phyloP scores from a whole-genome alignment of 2,113 vertebrate genomes.

The Podocnemis expansa region DNA sequence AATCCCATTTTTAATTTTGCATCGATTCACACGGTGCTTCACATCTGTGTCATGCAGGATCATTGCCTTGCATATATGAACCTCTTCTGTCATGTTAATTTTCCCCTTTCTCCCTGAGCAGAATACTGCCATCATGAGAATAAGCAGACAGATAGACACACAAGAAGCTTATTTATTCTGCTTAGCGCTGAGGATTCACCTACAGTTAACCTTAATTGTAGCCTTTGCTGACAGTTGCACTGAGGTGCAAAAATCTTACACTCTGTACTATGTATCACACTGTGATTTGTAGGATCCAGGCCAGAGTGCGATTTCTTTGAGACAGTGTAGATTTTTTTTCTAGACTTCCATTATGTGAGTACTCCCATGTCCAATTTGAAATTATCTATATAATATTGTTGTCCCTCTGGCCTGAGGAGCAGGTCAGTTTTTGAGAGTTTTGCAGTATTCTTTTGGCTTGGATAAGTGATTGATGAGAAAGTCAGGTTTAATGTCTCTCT shows the following conservation, averaged over 20 bases:
- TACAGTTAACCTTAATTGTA: neutral
- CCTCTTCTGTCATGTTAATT: neutral
- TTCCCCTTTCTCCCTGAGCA: neutral
- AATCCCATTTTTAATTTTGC: neutral
- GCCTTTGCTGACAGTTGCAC: neutral
- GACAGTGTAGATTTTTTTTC: neutral
- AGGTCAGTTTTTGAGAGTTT: neutral
- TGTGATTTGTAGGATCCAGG: neutral
- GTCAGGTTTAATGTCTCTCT: neutral
- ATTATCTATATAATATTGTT: neutral
- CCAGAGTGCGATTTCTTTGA: neutral
- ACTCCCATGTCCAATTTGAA: neutral
- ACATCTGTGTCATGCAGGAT: neutral
- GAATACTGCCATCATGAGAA: neutral
- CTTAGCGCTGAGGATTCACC: neutral
- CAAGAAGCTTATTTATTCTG: accelerated
- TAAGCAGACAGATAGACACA: neutral
- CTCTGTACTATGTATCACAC: neutral
- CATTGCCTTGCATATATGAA: neutral
- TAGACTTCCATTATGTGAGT: neutral
- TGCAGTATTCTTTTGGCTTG: neutral
- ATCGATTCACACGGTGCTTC: too few species aligned
- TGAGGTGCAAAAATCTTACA: neutral
- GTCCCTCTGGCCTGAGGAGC: neutral
- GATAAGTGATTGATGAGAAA: neutral